phyloP scores from a whole-genome alignment of 1,140 invertebrate genomes.

The Luehdorfia chinensis region DNA sequence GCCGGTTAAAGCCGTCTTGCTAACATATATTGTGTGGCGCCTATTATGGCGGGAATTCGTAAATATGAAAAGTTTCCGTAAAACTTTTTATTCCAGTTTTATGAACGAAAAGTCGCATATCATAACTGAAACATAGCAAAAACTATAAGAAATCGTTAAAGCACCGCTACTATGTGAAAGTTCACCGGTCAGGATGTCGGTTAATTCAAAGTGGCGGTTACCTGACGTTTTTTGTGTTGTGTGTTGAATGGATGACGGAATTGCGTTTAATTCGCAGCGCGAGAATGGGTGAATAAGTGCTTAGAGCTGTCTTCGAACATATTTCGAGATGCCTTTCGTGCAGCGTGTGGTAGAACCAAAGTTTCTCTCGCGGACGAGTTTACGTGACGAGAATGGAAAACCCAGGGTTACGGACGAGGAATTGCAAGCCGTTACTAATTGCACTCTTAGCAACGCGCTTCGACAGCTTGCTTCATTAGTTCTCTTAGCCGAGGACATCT shows the following conservation, averaged over 20 bases:
- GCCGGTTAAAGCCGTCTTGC: conserved; percentile 35
- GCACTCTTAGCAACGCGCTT: conserved; percentile 85
- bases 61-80: conserved; percentile 57
- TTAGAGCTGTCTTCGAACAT: conserved; percentile 41
- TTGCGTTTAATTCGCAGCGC: conserved; percentile 66
- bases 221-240: conserved; percentile 75
- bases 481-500: conserved; percentile 86
- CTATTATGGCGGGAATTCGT: conserved; percentile 67
- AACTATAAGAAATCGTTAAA: conserved; percentile 24
- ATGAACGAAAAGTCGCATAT: conserved; percentile 36
- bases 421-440: conserved; percentile 86
- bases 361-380: conserved; percentile 80
- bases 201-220: conserved; percentile 76
- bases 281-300: conserved; percentile 65
- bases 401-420: conserved; percentile 81
- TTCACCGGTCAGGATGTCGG: conserved; percentile 68
- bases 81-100: conserved; percentile 48
- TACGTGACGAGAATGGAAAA: conserved; percentile 78
- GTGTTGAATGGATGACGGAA: conserved; percentile 73
- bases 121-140: conserved; percentile 26
- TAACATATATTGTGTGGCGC: conserved; percentile 20
- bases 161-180: conserved; percentile 48
- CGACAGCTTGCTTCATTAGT: conserved; percentile 88
- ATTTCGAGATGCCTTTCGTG: conserved; percentile 83
- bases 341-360: conserved; percentile 83